These are phyloP conservation scores for Salminus brasiliensis DNA, from an alignment of 2,113 vertebrate species.

Conservation along the genomic window DNA sequence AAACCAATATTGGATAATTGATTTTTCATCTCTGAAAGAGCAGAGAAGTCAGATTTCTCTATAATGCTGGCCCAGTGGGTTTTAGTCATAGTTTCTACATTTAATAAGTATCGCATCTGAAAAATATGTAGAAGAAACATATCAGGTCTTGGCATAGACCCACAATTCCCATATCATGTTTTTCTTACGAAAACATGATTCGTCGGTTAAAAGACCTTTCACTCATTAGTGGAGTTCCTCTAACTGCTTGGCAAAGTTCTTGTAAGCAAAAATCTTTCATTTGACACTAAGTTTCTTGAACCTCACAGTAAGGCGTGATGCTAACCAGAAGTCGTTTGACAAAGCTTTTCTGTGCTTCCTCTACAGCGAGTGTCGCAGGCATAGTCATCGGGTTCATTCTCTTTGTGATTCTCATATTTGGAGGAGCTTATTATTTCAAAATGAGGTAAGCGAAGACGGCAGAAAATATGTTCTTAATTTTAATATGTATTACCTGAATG, in stretches of 20 bases:
- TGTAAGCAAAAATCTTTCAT: neutral
- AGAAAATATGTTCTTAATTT: too few relatives aligned
- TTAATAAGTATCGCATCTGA: too few relatives aligned
- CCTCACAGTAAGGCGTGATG: neutral
- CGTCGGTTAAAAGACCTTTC: neutral
- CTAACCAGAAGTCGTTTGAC: constrained; percentile 35
- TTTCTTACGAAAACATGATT: too few relatives aligned
- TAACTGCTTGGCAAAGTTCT: neutral
- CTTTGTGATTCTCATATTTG: constrained; percentile 51
- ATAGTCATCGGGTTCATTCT: constrained; percentile 54
- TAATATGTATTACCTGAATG: too few relatives aligned
- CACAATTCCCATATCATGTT: too few relatives aligned
- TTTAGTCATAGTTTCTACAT: too few relatives aligned
- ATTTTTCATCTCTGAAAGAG: too few relatives aligned
- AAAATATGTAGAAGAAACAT: too few relatives aligned
- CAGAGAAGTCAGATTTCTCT: too few relatives aligned
- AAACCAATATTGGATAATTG: too few relatives aligned
- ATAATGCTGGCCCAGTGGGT: too few relatives aligned
- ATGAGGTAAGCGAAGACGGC: constrained; percentile 70
- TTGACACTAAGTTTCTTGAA: neutral
- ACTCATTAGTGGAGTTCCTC: neutral
- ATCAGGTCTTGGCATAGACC: too few relatives aligned
- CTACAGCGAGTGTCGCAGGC: constrained; percentile 57
- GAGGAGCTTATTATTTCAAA: constrained; percentile 61
- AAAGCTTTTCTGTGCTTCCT: constrained; percentile 15